phyloP scores from a whole-genome alignment of 2,888 invertebrate genomes.

The Hydropsyche betteni region DNA sequence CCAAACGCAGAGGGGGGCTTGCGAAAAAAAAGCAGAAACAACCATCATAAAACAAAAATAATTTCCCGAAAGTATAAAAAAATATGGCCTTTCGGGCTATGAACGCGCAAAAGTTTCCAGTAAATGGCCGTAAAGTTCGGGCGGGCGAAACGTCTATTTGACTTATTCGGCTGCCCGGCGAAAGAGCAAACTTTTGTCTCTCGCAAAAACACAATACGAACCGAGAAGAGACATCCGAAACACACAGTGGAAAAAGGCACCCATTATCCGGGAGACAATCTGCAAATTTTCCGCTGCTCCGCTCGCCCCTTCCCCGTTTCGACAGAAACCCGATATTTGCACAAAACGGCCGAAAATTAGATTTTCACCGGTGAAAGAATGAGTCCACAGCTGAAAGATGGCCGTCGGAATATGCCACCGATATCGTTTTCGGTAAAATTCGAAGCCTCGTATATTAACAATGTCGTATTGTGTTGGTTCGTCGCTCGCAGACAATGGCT shows the following conservation, averaged over 20 bases:
- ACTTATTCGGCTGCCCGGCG: constrained; percentile 18
- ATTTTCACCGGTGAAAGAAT: no score
- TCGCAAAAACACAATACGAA: constrained; percentile 18
- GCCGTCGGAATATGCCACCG: no score
- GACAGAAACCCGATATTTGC: constrained; percentile 17
- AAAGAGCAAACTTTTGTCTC: constrained; percentile 5
- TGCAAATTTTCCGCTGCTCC: constrained; percentile 12
- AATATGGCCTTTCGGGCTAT: constrained; percentile 38
- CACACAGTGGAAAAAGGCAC: neutral
- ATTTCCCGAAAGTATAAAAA: constrained; percentile 44
- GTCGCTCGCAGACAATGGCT: no score
- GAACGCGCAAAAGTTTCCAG: constrained; percentile 26
- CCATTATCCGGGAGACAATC: constrained; percentile 13
- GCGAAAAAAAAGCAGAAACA: constrained; percentile 25
- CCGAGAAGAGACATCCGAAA: constrained; percentile 3
- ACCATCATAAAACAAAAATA: constrained; percentile 43
- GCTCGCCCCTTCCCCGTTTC: no score
- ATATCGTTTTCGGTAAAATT: no score
- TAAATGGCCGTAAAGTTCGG: constrained; percentile 18
- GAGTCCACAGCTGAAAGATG: no score
- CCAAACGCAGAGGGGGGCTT: neutral
- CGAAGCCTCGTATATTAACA: no score
- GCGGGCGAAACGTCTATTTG: constrained; percentile 23
- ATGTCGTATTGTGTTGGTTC: no score
- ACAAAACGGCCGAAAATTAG: neutral